Percentiles rank a stretch among this genome's conserved stretches.
phyloP scores from a whole-genome alignment of 1,140 invertebrate species.

The Batillaria attramentaria region DNA sequence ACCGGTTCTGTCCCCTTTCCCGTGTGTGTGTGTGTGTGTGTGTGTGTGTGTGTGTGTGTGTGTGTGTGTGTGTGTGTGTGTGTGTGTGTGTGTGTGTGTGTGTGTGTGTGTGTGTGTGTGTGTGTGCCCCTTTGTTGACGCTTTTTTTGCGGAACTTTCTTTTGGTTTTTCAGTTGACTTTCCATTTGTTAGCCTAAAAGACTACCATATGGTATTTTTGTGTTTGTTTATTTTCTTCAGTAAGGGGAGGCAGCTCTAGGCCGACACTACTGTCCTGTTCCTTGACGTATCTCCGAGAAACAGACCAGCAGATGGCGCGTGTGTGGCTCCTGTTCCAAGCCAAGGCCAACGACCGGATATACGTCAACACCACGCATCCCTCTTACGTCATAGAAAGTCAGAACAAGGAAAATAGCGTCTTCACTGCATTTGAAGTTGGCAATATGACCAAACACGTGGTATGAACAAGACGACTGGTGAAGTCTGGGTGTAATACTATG shows the following conservation, averaged over 20 bases:
- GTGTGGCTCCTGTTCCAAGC: conserved; percentile 27
- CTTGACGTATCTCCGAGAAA: conserved; percentile 6
- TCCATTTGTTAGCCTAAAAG: neutral
- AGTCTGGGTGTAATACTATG: too few relatives aligned
- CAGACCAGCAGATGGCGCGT: conserved; percentile 28
- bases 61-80: conserved; percentile 11
- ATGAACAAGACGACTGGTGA: too few relatives aligned
- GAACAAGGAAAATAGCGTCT: conserved; percentile 11
- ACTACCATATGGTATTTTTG: neutral
- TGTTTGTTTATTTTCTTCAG: neutral
- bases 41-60: conserved; percentile 1
- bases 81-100: conserved; percentile 28
- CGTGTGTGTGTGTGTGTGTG: conserved; percentile 14
- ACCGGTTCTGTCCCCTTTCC: neutral
- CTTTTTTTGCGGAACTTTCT: neutral
- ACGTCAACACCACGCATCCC: conserved; percentile 17
- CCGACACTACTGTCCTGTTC: neutral
- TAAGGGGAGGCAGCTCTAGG: neutral
- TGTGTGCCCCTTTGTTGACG: conserved; percentile 4
- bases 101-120: conserved; percentile 20
- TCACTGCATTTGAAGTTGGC: conserved; percentile 9
- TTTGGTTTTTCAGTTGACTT: neutral
- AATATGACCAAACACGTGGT: too few relatives aligned
- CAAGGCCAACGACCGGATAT: conserved; percentile 19
- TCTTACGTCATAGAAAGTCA: conserved; percentile 23